phyloP scores from a whole-genome alignment of 2,113 vertebrate species.

The Antechinus flavipes region DNA sequence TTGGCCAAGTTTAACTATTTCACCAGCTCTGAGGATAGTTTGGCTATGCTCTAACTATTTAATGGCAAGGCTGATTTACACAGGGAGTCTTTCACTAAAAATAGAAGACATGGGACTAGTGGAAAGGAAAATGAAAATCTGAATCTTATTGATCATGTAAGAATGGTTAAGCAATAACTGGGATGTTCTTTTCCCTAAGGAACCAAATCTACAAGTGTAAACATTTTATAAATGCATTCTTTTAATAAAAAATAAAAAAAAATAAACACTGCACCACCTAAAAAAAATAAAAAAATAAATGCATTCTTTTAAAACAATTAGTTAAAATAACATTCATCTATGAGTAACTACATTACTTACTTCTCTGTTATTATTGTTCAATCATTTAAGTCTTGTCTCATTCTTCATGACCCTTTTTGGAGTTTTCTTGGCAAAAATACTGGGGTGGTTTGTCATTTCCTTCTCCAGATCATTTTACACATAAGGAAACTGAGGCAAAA shows the following conservation, averaged over 20 bases:
- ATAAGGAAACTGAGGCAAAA: not conserved
- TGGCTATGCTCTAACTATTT: fast-evolving
- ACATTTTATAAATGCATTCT: not conserved
- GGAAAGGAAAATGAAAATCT: not conserved
- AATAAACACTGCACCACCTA: too few species aligned
- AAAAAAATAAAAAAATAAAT: too few species aligned
- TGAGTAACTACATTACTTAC: not conserved
- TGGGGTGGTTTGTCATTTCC: not conserved
- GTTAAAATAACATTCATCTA: not conserved
- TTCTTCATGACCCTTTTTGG: too few species aligned
- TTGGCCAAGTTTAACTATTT: too few species aligned
- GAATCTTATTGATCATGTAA: constrained; percentile 4
- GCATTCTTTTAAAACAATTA: not conserved
- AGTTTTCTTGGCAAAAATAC: not conserved
- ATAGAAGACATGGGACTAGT: not conserved
- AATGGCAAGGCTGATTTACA: not conserved
- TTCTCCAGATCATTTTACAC: not conserved
- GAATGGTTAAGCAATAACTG: not conserved
- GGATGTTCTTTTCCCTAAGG: not conserved
- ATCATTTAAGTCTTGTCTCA: not conserved
- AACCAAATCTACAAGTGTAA: not conserved
- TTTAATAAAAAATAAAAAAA: too few species aligned
- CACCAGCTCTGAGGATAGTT: not conserved
- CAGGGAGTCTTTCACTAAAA: not conserved
- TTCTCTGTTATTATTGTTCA: not conserved